Evolutionary conservation across 2,797 vertebrate species (phyloP).

Genomic region (Darevskia nairensis): DNA sequence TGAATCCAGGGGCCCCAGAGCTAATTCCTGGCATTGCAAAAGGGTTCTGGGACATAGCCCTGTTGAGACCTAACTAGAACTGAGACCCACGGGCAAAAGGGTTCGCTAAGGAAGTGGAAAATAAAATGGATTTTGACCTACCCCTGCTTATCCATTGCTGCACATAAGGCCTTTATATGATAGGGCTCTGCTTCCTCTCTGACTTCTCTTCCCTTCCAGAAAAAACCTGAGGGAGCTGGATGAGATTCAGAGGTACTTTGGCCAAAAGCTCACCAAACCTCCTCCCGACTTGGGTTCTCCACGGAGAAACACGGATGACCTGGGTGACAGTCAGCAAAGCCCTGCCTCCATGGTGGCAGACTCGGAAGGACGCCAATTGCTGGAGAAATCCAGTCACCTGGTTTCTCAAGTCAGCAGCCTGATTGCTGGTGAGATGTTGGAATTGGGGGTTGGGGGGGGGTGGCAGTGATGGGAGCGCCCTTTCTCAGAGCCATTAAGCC

Average conservation of each 20-base stretch:
- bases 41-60: background rate
- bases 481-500: background rate
- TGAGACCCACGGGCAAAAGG: background rate
- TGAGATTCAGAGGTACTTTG: constrained; percentile 93
- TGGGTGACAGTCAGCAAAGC: constrained; percentile 3
- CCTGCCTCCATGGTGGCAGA: constrained; percentile 20
- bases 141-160: background rate
- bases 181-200: background rate
- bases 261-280: constrained; percentile 84
- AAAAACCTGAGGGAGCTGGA: constrained; percentile 93
- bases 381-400: constrained; percentile 85
- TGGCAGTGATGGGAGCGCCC: background rate
- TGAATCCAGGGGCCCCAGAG: background rate
- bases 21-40: background rate
- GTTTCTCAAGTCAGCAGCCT: constrained; percentile 87
- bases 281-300: constrained; percentile 68
- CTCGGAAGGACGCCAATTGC: constrained; percentile 71
- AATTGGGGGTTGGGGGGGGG: too few species aligned
- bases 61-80: background rate
- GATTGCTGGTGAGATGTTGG: constrained; percentile 80
- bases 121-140: background rate
- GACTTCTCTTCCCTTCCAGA: constrained; percentile 74
- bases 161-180: background rate
- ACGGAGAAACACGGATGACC: constrained; percentile 44
- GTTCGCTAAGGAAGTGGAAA: background rate